Evolutionary conservation across 2,113 vertebrate genomes (phyloP).

Genomic region (Lepus timidus): DNA sequence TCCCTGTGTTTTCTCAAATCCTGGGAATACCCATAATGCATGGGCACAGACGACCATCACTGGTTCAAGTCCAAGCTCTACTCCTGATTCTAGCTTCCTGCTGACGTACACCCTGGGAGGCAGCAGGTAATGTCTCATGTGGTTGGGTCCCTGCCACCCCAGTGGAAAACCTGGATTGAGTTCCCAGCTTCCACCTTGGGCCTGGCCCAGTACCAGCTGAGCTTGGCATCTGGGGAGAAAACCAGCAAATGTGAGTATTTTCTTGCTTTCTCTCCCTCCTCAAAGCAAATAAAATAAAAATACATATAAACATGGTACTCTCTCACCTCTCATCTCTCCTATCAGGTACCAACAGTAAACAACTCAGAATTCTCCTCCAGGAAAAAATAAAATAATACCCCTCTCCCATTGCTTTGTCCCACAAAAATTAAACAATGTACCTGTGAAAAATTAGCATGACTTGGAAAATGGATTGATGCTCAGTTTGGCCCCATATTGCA

Average conservation of each 20-base stretch:
- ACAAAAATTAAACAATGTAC: conserved; percentile 44
- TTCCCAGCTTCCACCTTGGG: too few species aligned
- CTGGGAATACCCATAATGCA: not conserved
- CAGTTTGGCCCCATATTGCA: not conserved
- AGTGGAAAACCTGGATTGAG: too few species aligned
- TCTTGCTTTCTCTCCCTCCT: too few species aligned
- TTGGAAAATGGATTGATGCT: not conserved
- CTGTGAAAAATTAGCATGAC: not conserved
- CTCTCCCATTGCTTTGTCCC: not conserved
- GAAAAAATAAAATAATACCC: not conserved
- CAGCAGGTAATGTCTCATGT: too few species aligned
- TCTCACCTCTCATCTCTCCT: not conserved
- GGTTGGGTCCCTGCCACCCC: too few species aligned
- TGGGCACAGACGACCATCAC: not conserved
- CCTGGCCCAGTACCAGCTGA: too few species aligned
- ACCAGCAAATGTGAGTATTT: too few species aligned
- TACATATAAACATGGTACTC: not conserved
- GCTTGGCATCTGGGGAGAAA: too few species aligned
- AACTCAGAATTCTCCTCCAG: conserved; percentile 35
- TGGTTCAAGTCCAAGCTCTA: too few species aligned
- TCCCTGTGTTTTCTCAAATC: not conserved
- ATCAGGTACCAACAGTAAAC: not conserved
- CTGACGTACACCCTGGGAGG: too few species aligned
- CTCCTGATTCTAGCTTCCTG: too few species aligned
- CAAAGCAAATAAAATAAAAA: not conserved